These are phyloP conservation scores for Sinocyclocheilus maitianheensis DNA, from an alignment of 2,113 vertebrate genomes.

Conservation along the genomic window DNA sequence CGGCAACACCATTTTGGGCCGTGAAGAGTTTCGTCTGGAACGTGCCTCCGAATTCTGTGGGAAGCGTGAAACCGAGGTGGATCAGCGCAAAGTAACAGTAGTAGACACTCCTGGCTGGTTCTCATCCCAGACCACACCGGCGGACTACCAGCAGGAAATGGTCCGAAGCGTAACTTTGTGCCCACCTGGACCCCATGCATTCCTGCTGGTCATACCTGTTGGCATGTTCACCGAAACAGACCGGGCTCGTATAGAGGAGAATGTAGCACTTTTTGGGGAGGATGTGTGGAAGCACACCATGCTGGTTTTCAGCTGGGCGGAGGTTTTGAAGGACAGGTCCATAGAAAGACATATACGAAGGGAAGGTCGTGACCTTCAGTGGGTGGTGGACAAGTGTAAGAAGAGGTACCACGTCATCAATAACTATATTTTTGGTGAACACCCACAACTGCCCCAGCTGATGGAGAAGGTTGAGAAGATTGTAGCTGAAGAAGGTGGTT, in stretches of 20 bases:
- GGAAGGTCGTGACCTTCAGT: constrained; percentile 74
- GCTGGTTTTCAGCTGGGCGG: constrained; percentile 77
- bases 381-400: constrained; percentile 76
- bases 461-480: constrained; percentile 75
- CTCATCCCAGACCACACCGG: constrained; percentile 72
- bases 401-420: constrained; percentile 76
- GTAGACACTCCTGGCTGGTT: constrained; percentile 82
- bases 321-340: constrained; percentile 70
- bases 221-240: constrained; percentile 79
- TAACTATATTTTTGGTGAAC: constrained; percentile 73
- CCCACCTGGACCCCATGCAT: constrained; percentile 75
- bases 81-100: constrained; percentile 68
- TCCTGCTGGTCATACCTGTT: constrained; percentile 76
- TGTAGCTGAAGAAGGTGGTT: constrained; percentile 73
- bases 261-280: constrained; percentile 74
- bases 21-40: constrained; percentile 77
- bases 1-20: constrained; percentile 77
- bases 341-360: constrained; percentile 77
- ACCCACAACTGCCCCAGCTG: constrained; percentile 70
- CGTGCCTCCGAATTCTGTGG: constrained; percentile 77
- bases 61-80: constrained; percentile 69
- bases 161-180: constrained; percentile 67
- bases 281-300: constrained; percentile 72
- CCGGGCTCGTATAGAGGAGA: constrained; percentile 72
- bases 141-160: constrained; percentile 73